Evolutionary conservation across 2,888 invertebrate genomes (phyloP), one percentile per base, ranked within the genome.

Genomic region (Sepioteuthis lessoniana): DNA sequence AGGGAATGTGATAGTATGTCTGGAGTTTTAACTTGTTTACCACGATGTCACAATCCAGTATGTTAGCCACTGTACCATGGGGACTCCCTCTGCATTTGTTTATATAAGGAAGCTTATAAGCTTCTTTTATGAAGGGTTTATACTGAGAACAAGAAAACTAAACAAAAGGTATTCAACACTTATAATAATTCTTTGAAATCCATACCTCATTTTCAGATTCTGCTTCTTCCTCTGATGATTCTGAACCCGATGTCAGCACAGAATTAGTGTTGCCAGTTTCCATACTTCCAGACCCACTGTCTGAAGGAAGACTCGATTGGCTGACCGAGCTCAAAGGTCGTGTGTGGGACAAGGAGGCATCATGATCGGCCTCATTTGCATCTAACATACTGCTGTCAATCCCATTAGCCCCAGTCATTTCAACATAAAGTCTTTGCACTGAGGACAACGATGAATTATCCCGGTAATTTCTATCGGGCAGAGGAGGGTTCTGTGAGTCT

Each of bases 181-280:
- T n/a, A n/a, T 90, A 90, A 90, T 16, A 13, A 35, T 90, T 35
- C 90, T n/a, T 50, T 21, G 16, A 76, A n/a, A 76, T 76, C n/a
- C 76, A 25, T 76, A 76, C 76, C n/a, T 76, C 76, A 76, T 76
- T 76, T 35, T 76, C 76, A 4, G 76, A 76, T 76, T 76, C 76
- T 93, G 95, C 95, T 55, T 95, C 95, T 90, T 96, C 96, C 21
- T 94, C 93, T 19, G 96, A 96, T 0, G 95, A 95, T 76, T 96
- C 96, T 0, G 95, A 95, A 1, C 91, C 93, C n/a, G 95, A 95
- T n/a, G 94, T 94, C 28, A 94, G 93, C 25, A 94, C 94, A 46
- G 92, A 93, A 28, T 93, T 90, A 13, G 55, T 94, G 16, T 90
- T 60, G 5, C 93, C 93, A 31, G 46, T 55, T 35, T 95, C 95